Base-by-base conservation (phyloP, 2,888 invertebrate genomes). In the Kryphioiulus occultus region DNA sequence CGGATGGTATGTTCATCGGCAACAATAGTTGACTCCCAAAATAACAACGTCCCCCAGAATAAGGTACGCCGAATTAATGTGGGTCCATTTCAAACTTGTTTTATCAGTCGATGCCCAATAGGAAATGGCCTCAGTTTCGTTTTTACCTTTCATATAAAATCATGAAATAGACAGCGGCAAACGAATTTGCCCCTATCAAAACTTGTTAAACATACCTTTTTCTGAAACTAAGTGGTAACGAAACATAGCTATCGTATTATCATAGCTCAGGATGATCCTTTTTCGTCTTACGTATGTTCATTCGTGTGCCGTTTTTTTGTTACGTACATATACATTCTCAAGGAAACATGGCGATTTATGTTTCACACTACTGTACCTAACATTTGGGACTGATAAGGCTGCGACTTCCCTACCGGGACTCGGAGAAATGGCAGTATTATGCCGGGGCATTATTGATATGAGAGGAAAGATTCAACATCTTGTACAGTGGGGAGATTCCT, bases 341-440 rank as follows among this genome's bases (percentile, higher is more conserved):
- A 68, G 22, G 68, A 68, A 68, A 68, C 68, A 68, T 68, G 26
- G 10, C 44, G 22, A 9, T 68, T 68, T 59, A 19, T 68, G 68
- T 68, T 68, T 68, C 68, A 35, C 68, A 35, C 68, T 26, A 9
- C 22, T 68, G 68, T 68, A 68, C 68, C 68, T 68, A 68, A 68
- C 68, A 68, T 68, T 68, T 68, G 68, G 68, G 68, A 68, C 68
- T 68, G 68, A n/a, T 68, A 68, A 68, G 68, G 26, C 68, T 35
- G 35, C 22, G 53, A 59, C n/a, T 19, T 59, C 53, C 53, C 53
- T 7, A 4, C 35, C 35, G 35, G 53, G 22, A 22, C n/a, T 68
- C 22, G 22, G 9, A 4, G 22, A 22, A 22, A 26, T 9, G 68
- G 68, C 68, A 22, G 22, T 68, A 35, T 22, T 68, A 68, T 68